Percentiles rank a stretch among this genome's conserved stretches.
Conservation (phyloP, 1,140 invertebrate genomes). For the Caenorhabditis remanei region DNA sequence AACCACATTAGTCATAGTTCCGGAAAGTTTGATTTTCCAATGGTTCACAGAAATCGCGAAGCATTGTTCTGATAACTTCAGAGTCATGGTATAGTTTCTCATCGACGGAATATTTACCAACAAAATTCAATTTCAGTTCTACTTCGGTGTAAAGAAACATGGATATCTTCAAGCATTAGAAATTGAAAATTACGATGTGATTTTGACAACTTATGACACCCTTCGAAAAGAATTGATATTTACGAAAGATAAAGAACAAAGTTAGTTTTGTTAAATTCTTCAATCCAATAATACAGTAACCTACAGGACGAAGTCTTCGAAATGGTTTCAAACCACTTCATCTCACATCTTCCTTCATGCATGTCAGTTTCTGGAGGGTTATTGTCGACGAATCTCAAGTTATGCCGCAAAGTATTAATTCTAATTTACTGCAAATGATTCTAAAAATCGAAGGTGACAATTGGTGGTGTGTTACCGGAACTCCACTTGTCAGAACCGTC, state of each 20-base stretch:
- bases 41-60: slow-evolving; percentile 37
- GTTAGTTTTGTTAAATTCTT: background rate
- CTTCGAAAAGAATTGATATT: background rate
- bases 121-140: slow-evolving; percentile 24
- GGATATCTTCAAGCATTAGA: background rate
- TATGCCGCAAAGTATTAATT: background rate
- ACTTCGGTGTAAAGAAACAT: slow-evolving; percentile 26
- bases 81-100: background rate
- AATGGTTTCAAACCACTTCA: background rate
- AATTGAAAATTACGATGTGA: slow-evolving; percentile 6
- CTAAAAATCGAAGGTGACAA: background rate
- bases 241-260: background rate
- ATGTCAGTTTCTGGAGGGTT: slow-evolving; percentile 13
- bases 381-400: slow-evolving; percentile 44
- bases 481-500: slow-evolving; percentile 7
- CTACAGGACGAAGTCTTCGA: slow-evolving; percentile 9
- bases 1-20: slow-evolving; percentile 18
- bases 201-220: slow-evolving; percentile 38
- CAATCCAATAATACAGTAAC: background rate
- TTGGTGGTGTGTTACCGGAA: slow-evolving; percentile 44
- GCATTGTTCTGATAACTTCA: slow-evolving; percentile 31
- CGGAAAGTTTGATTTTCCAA: slow-evolving; percentile 30
- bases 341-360: background rate
- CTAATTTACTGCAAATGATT: background rate
- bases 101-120: background rate